A percentile compares a stretch with the other conserved stretches of the same genome.
Conservation (phyloP, 2,888 invertebrate species). For the Dryobota labecula region DNA sequence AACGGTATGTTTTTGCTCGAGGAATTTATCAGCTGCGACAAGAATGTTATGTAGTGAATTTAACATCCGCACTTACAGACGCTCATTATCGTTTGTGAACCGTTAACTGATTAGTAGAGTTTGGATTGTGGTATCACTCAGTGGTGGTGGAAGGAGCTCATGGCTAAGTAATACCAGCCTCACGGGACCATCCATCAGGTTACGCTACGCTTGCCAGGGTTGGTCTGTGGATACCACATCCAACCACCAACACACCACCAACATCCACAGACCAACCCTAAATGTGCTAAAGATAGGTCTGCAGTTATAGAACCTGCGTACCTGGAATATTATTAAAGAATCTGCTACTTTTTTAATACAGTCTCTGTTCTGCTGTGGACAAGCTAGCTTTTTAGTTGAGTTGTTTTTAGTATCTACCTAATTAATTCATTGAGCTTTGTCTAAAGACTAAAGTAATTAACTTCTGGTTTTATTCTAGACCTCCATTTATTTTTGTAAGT, state of each 20-base stretch:
- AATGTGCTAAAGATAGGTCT: neutral
- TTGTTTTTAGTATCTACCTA: no score
- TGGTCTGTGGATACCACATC: no score
- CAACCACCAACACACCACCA: no score
- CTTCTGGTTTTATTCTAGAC: neutral
- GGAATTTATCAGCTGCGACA: constrained; percentile 5
- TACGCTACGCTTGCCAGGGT: no score
- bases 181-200: no score
- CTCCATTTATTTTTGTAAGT: neutral
- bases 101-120: no score
- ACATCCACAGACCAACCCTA: no score
- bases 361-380: neutral
- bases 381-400: neutral
- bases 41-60: neutral
- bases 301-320: neutral
- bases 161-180: no score
- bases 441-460: neutral
- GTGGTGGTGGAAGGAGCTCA: no score
- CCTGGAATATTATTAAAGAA: neutral
- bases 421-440: neutral
- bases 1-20: neutral
- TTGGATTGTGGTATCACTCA: no score
- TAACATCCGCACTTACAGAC: neutral
- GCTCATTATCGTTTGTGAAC: no score
- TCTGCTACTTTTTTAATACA: neutral